Percentiles rank a stretch among this genome's conserved stretches.
Conservation (phyloP, 2,113 vertebrate genomes). For the Monopterus albus region DNA sequence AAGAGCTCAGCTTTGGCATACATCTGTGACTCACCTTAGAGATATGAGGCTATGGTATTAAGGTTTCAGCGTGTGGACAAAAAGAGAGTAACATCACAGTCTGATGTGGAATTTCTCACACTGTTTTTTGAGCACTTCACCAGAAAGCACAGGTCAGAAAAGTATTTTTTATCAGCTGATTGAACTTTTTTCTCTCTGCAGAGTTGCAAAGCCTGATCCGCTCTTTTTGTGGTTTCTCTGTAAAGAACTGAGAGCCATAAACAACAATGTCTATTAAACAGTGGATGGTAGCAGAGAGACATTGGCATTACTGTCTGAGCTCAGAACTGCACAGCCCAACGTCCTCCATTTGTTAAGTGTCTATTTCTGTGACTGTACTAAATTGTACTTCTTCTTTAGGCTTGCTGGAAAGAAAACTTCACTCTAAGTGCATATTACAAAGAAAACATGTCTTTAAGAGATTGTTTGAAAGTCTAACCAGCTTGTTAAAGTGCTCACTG, state of each 20-base stretch:
- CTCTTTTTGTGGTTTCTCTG: conserved; percentile 48
- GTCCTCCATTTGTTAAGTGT: conserved; percentile 1
- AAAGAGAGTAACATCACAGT: conserved; percentile 49
- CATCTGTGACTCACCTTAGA: no score
- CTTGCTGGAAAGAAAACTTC: conserved; percentile 21
- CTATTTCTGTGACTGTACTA: conserved; percentile 31
- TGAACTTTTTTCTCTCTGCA: conserved; percentile 43
- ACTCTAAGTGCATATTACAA: conserved; percentile 14
- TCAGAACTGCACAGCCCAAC: conserved; percentile 11
- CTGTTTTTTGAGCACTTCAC: conserved; percentile 31
- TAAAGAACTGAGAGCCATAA: conserved; percentile 41
- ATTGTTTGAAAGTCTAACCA: not conserved
- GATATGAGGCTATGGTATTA: no score
- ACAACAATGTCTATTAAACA: conserved; percentile 27
- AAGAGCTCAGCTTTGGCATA: no score
- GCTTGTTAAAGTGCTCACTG: conserved; percentile 21
- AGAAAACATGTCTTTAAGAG: not conserved
- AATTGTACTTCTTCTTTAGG: conserved; percentile 1
- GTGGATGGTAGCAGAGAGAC: no score
- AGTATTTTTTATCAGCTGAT: conserved; percentile 30
- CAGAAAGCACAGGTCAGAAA: conserved; percentile 35
- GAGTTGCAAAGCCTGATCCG: conserved; percentile 21
- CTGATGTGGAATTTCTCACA: conserved; percentile 77
- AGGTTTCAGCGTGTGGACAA: no score
- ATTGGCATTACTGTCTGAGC: no score